Evolutionary conservation across 2,113 vertebrate genomes (phyloP).

Genomic region (Terrapene triunguis): DNA sequence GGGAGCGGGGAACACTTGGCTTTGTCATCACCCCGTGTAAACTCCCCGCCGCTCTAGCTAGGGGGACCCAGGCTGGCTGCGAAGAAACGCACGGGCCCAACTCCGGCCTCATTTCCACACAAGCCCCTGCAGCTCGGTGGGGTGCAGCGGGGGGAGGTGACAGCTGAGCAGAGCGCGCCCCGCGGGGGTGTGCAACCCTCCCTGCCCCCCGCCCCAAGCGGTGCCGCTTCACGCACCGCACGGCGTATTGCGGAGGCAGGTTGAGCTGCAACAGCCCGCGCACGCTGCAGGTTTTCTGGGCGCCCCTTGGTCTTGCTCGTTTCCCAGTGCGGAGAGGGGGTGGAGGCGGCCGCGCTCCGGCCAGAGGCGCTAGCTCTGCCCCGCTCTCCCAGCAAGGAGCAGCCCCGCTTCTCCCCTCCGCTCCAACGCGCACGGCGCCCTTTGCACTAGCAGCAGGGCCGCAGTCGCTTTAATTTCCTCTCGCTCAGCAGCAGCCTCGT

Average conservation of each 20-base stretch:
- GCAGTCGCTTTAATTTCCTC: not conserved
- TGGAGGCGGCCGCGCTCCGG: not conserved
- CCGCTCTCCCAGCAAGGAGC: not conserved
- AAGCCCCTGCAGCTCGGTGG: no score
- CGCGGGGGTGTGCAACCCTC: no score
- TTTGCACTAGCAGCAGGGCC: not conserved
- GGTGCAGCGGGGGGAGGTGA: no score
- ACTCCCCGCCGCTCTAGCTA: not conserved
- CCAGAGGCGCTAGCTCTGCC: not conserved
- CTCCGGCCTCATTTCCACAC: not conserved
- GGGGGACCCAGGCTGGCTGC: not conserved
- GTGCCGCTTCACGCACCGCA: no score
- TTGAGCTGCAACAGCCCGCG: not conserved
- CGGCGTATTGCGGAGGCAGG: not conserved
- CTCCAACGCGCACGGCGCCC: no score
- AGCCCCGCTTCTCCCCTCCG: no score
- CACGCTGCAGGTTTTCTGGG: not conserved
- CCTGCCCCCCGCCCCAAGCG: no score
- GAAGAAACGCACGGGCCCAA: not conserved
- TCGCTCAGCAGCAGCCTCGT: not conserved
- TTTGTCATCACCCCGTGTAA: not conserved
- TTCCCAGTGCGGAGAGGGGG: not conserved
- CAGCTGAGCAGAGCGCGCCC: not conserved
- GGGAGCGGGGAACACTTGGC: not conserved
- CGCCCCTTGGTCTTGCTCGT: not conserved